phyloP scores from a whole-genome alignment of 2,113 vertebrate genomes.

The Saccopteryx leptura region DNA sequence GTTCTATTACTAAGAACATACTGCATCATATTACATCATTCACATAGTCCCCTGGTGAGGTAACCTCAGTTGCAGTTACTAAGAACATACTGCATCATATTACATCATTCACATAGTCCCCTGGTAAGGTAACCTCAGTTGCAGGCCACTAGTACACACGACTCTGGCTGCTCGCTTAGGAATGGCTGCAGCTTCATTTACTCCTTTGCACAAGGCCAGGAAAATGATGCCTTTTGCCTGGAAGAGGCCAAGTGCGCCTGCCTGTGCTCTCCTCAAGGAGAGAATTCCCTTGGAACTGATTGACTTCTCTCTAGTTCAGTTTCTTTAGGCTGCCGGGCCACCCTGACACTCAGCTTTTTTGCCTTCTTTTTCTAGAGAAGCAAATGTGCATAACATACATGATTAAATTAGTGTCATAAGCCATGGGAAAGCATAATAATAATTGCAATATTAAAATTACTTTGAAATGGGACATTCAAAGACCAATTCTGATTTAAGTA shows the following conservation, averaged over 20 bases:
- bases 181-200: not conserved
- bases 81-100: not conserved
- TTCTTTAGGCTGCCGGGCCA: not conserved
- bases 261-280: too few species aligned
- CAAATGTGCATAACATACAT: not conserved
- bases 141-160: fast-evolving
- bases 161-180: not conserved
- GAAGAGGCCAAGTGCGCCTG: not conserved
- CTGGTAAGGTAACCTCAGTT: not conserved
- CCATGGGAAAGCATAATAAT: not conserved
- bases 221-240: too few species aligned
- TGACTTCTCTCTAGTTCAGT: not conserved
- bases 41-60: not conserved
- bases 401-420: not conserved
- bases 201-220: not conserved
- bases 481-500: not conserved
- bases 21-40: not conserved
- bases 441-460: not conserved
- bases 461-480: constrained; percentile 24
- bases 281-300: not conserved
- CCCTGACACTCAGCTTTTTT: not conserved
- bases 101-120: not conserved
- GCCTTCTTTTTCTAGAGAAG: not conserved
- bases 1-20: not conserved
- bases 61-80: too few species aligned